These are phyloP conservation scores for Tachystola acroxantha DNA, from an alignment of 2,888 invertebrate genomes.

Conservation along the genomic window DNA sequence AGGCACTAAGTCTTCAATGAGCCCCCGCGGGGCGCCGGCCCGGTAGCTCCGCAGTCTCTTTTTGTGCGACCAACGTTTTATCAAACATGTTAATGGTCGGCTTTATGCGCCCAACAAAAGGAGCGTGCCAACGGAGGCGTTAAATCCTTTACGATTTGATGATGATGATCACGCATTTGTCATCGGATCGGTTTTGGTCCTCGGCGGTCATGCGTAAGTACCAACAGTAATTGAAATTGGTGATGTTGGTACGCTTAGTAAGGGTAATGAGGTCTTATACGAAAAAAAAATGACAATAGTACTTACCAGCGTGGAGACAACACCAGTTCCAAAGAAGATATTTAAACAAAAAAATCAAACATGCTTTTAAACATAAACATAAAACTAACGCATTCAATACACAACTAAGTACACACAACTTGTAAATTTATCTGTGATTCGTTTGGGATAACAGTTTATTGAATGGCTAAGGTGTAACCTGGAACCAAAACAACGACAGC, in stretches of 20 bases:
- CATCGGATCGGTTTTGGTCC: constrained; percentile 47
- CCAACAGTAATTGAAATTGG: constrained; percentile 20
- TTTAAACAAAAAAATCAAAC: constrained; percentile 36
- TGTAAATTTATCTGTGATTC: constrained; percentile 76
- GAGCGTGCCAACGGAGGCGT: constrained; percentile 77
- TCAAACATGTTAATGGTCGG: constrained; percentile 77
- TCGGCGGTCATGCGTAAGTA: constrained; percentile 40
- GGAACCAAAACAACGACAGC: constrained; percentile 75
- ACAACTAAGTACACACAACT: constrained; percentile 42
- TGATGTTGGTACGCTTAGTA: background rate
- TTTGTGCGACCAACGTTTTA: constrained; percentile 71
- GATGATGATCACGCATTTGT: constrained; percentile 70
- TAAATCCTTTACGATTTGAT: constrained; percentile 78
- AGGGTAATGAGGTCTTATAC: background rate
- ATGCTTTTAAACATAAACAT: constrained; percentile 62
- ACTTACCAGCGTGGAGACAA: constrained; percentile 21
- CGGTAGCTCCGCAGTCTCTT: constrained; percentile 69
- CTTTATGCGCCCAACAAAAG: constrained; percentile 74
- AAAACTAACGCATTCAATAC: constrained; percentile 60
- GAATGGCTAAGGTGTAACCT: constrained; percentile 71
- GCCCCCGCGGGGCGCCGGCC: constrained; percentile 58
- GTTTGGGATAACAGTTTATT: constrained; percentile 22
- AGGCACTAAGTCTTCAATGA: constrained; percentile 59
- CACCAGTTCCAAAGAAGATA: constrained; percentile 17
- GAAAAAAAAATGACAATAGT: background rate